Percentiles rank a stretch among this genome's conserved stretches.
phyloP scores from a whole-genome alignment of 2,888 invertebrate species.

The Epinotia ramella region DNA sequence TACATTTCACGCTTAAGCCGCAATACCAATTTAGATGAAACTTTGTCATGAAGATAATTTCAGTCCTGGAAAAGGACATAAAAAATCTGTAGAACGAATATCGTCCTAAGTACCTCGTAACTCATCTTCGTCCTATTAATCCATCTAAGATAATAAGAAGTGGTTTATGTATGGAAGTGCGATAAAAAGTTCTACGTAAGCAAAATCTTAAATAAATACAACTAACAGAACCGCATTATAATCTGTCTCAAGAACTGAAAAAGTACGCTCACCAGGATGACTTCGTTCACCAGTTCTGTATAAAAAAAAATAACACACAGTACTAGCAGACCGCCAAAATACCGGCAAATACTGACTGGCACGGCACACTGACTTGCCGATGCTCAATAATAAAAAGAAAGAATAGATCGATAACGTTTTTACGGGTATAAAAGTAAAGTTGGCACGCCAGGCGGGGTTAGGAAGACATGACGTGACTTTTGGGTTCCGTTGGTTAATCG shows the following conservation, averaged over 20 bases:
- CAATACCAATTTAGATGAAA: no score
- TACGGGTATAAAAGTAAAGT: conserved; percentile 68
- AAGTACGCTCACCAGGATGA: background rate
- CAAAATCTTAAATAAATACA: no score
- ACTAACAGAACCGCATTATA: background rate
- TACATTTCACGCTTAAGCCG: no score
- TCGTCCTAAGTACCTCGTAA: no score
- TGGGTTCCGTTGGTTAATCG: conserved; percentile 54
- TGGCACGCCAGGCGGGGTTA: conserved; percentile 60
- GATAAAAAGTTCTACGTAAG: no score
- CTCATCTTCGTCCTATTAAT: no score
- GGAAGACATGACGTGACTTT: conserved; percentile 55
- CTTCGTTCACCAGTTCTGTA: background rate
- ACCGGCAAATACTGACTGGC: conserved; percentile 60
- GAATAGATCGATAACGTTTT: conserved; percentile 53
- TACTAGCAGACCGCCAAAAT: conserved; percentile 34
- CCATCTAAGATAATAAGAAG: no score
- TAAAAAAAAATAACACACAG: conserved; percentile 17
- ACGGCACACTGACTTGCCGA: conserved; percentile 63
- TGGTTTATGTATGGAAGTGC: no score
- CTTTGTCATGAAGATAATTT: no score
- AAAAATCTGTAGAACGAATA: no score
- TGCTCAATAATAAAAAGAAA: conserved; percentile 59
- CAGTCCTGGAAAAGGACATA: no score
- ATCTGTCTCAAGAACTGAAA: background rate